Evolutionary conservation across 2,113 vertebrate species (phyloP), one percentile per base, ranked within the genome.

Genomic region (Garra rufa): DNA sequence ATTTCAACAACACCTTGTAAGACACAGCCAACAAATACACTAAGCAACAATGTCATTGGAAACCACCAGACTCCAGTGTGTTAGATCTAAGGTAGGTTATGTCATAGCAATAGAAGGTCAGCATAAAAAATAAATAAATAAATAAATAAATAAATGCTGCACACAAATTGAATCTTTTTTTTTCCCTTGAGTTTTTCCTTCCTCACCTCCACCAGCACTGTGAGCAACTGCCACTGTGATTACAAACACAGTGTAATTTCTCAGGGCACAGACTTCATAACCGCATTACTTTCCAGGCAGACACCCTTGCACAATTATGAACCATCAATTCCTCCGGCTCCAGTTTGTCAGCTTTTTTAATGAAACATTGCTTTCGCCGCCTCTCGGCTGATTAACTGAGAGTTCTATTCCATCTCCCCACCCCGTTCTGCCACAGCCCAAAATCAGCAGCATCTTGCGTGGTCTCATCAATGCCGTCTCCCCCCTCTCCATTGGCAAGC

Each of bases 341-440:
- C 41, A 83, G 69, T 87, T 83, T 81, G 81, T 87, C 84, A 85
- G 77, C 55, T 81, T 83, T 86, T 84, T 76, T 87, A 84, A 89
- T 84, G 70, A 85, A 86, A 84, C 76, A 59, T 67, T 83, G 55
- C 71, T 59, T 84, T 70, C 69, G 10, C 78, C 38, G 70, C 57
- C 63, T 57, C 19, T 15, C 24, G 30, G 80, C 19, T 85, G 83
- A 77, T 82, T 87, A 84, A 59, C 34, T 59, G 76, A 84, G 48
- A 52, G 6, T 44, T 8, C 14, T 1, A 71, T 44, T 21, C 67
- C 41, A 34, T 52, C 34, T 19, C 38, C 46, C 17, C 34, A 38
- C 30, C 28, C 9, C 15, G 9, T 19, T 30, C 44, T n/a, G 28
- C 1, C 61, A 9, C 34, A 28, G 15, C 48, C 15, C 46, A 13